Percentiles rank a stretch among this genome's conserved stretches.
These are phyloP conservation scores for Theretra japonica DNA, from an alignment of 2,888 invertebrate genomes.

Conservation along the genomic window DNA sequence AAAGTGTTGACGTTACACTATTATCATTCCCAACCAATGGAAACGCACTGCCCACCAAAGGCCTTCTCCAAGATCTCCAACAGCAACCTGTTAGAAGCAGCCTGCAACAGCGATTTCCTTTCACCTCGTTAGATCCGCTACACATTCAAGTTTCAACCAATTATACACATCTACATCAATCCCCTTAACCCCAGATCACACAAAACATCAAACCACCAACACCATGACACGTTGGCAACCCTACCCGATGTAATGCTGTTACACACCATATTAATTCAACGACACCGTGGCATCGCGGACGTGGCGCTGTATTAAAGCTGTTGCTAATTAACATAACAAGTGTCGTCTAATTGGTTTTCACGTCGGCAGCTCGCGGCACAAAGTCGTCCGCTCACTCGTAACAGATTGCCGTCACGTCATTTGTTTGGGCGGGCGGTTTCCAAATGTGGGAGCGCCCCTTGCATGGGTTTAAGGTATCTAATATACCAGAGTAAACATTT, in stretches of 20 bases:
- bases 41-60: too few relatives aligned
- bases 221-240: slow-evolving; percentile 38
- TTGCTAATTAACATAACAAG: slow-evolving; percentile 71
- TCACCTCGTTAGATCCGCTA: background rate
- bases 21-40: too few relatives aligned
- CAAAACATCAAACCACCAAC: background rate
- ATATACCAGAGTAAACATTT: too few relatives aligned
- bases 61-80: too few relatives aligned
- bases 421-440: slow-evolving; percentile 19
- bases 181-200: background rate
- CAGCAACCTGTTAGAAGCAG: too few relatives aligned
- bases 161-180: background rate
- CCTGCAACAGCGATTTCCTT: too few relatives aligned
- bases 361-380: slow-evolving; percentile 50
- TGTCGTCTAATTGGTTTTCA: slow-evolving; percentile 68
- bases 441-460: background rate
- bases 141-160: background rate
- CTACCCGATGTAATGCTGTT: slow-evolving; percentile 40
- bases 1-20: too few relatives aligned
- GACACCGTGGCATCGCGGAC: slow-evolving; percentile 42
- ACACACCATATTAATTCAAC: slow-evolving; percentile 60
- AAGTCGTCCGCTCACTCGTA: slow-evolving; percentile 49
- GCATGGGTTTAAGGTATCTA: background rate
- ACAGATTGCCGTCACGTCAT: slow-evolving; percentile 41
- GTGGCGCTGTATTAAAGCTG: slow-evolving; percentile 51